Conservation (phyloP, 2,888 invertebrate species). For the Julus scanicus region DNA sequence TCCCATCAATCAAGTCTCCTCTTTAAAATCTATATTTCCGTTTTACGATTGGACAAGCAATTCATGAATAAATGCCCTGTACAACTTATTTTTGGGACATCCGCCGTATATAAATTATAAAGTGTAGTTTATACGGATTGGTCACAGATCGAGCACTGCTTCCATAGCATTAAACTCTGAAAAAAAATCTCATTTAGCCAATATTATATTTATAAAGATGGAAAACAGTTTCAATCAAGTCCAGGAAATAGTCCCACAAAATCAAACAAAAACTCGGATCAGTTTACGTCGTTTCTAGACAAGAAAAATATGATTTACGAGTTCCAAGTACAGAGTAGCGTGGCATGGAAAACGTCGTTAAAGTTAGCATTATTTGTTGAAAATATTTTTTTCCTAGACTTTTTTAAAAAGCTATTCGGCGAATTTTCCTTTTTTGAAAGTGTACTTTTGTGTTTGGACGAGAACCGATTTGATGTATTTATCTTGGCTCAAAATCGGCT, state of each 20-base stretch:
- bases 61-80: too few relatives aligned
- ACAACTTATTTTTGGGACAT: too few relatives aligned
- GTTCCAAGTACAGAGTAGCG: not conserved
- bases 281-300: not conserved
- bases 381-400: not conserved
- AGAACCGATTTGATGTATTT: not conserved
- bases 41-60: too few relatives aligned
- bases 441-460: not conserved
- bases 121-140: too few relatives aligned
- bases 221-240: not conserved
- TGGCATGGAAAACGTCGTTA: conserved; percentile 6
- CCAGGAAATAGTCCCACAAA: not conserved
- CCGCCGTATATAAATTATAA: too few relatives aligned
- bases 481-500: not conserved
- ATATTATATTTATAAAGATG: not conserved
- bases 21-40: too few relatives aligned
- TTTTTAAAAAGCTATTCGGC: not conserved
- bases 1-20: too few relatives aligned
- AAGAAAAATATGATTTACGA: conserved; percentile 30
- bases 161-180: not conserved
- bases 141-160: too few relatives aligned
- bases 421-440: not conserved
- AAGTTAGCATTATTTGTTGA: not conserved
- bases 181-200: not conserved
- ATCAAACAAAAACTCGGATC: conserved; percentile 3